Evolutionary conservation across 1,140 invertebrate genomes (phyloP), one percentile per base, ranked within the genome.

Genomic region (Drosophila repleta): DNA sequence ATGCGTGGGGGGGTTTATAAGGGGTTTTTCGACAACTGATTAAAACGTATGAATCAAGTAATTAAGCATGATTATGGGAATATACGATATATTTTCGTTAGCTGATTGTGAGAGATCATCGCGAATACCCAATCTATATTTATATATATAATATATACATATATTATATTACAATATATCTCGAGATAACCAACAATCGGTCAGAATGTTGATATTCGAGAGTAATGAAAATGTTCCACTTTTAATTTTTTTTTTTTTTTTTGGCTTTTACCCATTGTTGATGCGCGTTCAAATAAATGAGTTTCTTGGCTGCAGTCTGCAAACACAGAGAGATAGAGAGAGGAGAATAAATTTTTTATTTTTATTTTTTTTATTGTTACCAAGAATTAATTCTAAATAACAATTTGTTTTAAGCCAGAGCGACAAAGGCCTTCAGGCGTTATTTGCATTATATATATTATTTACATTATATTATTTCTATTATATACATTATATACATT

Each of bases 211-310:
- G 17, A 51, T 29, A 29, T 29, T 51, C n/a, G 3, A 51, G n/a
- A 13, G 11, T 0, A 10, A 6, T 11, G 3, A 7, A 49, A 29
- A 26, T 17, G 4, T 4, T 26, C 11, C 24, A 58, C 60, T 45
- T 52, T 39, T 56, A 18, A 1, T 11, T 29, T 26, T 29, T 43
- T 5, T 24, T n/a, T 37, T 41, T 41, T 41, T 35, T 35, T 35
- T 13, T 1, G 11, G 10, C 10, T 43, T 10, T 10, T 18, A 18
- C 2, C 8, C 39, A 10, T 17, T 61, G 20, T 37, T 32, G 41
- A 21, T 49, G 61, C 21, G 49, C 39, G 43, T 61, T 56, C 35
- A 70, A 79, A 70, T 74, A 74, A 84, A 81, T 77, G 53, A 65
- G 52, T 67, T 73, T 65, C 24, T 69, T 62, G 63, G 24, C 71